Evolutionary conservation across 2,797 vertebrate genomes (phyloP).

Genomic region (Eulemur coronatus): DNA sequence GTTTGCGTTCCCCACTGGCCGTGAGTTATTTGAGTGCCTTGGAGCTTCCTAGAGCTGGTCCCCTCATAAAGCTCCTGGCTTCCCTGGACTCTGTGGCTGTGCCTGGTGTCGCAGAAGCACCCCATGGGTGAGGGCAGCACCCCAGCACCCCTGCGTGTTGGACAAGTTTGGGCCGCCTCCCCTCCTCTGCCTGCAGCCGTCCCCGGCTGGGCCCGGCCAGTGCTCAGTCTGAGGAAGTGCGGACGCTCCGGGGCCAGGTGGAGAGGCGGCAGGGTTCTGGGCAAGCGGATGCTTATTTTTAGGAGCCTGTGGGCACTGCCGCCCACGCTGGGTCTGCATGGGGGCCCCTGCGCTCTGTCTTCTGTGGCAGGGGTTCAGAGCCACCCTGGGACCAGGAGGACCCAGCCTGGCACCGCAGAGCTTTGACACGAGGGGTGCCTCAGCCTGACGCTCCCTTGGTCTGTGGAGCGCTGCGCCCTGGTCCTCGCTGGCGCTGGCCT

Average conservation of each 20-base stretch:
- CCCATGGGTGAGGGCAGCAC: not conserved
- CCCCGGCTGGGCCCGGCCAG: not conserved
- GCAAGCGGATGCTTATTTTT: conserved; percentile 61
- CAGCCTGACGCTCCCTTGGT: accelerated
- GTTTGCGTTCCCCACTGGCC: not conserved
- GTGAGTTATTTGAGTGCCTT: not conserved
- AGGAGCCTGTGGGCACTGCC: conserved; percentile 9
- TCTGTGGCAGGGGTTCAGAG: not conserved
- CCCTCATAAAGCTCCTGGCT: not conserved
- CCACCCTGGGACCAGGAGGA: not conserved
- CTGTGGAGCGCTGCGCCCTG: accelerated
- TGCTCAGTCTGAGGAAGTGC: not conserved
- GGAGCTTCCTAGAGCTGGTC: not conserved
- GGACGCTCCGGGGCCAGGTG: conserved; percentile 59
- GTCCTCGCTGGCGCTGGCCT: not conserved
- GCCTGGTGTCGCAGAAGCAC: not conserved
- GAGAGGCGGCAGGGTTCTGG: conserved; percentile 53
- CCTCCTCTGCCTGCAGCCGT: not conserved
- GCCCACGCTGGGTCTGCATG: not conserved
- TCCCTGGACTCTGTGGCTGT: not conserved
- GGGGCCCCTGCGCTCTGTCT: not conserved
- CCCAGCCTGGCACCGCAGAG: not conserved
- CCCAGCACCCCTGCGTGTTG: not conserved
- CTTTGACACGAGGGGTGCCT: not conserved
- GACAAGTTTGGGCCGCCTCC: not conserved